Percentiles rank a stretch among this genome's conserved stretches.
These are phyloP conservation scores for Rhorus exstirpatorius DNA, from an alignment of 2,888 invertebrate species.

Conservation along the genomic window DNA sequence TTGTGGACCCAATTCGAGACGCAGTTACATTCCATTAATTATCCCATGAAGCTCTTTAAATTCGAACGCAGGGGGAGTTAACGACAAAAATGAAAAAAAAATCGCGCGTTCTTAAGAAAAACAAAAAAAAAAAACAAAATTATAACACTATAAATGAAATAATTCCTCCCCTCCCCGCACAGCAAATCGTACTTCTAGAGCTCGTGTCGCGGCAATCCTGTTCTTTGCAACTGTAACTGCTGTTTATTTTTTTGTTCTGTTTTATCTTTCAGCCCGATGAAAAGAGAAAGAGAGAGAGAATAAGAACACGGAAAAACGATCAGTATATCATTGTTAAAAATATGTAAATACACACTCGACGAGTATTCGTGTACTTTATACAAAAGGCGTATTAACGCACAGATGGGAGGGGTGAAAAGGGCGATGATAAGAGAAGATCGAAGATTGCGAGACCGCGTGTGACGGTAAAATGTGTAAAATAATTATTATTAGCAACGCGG, in stretches of 20 bases:
- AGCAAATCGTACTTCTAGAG: constrained; percentile 56
- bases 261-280: constrained; percentile 19
- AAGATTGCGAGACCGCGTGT: constrained; percentile 26
- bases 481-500: constrained; percentile 64
- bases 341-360: constrained; percentile 66
- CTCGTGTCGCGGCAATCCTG: constrained; percentile 38
- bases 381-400: constrained; percentile 55
- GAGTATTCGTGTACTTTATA: constrained; percentile 49
- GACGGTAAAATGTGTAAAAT: constrained; percentile 72
- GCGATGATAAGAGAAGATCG: constrained; percentile 5
- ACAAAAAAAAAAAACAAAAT: constrained; percentile 16
- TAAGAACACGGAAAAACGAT: constrained; percentile 26
- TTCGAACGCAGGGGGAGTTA: constrained; percentile 30
- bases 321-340: constrained; percentile 60
- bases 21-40: constrained; percentile 75
- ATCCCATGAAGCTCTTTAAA: constrained; percentile 43
- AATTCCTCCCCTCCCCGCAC: not conserved
- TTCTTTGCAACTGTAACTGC: constrained; percentile 27
- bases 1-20: constrained; percentile 72
- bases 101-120: not conserved
- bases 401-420: constrained; percentile 44
- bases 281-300: too few relatives aligned
- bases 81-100: not conserved
- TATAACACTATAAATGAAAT: constrained; percentile 1
- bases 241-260: too few relatives aligned